Base-by-base conservation (phyloP, 2,113 vertebrate species). In the Ammodytes marinus region DNA sequence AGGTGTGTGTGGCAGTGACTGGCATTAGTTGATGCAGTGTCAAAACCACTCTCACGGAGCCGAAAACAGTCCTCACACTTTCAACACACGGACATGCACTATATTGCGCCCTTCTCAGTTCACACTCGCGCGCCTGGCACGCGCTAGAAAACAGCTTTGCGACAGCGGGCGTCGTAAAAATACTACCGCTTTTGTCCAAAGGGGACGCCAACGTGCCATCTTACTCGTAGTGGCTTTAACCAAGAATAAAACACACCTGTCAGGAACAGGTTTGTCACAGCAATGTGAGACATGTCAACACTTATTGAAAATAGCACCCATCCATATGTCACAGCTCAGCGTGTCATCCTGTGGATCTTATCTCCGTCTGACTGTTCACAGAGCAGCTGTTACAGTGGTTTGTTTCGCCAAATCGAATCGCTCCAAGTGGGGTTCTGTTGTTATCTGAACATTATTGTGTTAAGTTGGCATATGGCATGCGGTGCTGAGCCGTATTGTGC, bases 271-370 rank as follows among this genome's bases (percentile, higher is more conserved):
- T 74, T 75, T 79, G 53, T 84, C 74, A 58, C 60, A 10, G 81
- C 54, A 42, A 58, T 3, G 45, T 17, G 86, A 83, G 59, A 64
- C 74, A 79, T 80, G 72, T 84, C 80, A 88, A 68, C 86, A 66
- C 78, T 87, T 17, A 35, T 63, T 80, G 69, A 76, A 90, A 91
- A 88, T 77, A 69, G 76, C 88, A 90, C 79, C 86, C 68, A 58
- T 85, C 79, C 86, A 91, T 85, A 85, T 89, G 86, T 84, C 80
- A 70, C 71, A 75, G 86, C 82, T 88, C 89, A 90, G 72, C 59
- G 46, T 71, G 83, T 83, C 15, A 77, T 69, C 88, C 88, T 58
- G 61, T 43, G 72, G 77, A 80, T 80, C 79, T 82, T 59, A 52
- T 75, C 52, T 59, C 39, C 7, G 19, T 54, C 77, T 73, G 57